Conservation (phyloP, 2,888 invertebrate genomes). For the Drosophila borealis region DNA sequence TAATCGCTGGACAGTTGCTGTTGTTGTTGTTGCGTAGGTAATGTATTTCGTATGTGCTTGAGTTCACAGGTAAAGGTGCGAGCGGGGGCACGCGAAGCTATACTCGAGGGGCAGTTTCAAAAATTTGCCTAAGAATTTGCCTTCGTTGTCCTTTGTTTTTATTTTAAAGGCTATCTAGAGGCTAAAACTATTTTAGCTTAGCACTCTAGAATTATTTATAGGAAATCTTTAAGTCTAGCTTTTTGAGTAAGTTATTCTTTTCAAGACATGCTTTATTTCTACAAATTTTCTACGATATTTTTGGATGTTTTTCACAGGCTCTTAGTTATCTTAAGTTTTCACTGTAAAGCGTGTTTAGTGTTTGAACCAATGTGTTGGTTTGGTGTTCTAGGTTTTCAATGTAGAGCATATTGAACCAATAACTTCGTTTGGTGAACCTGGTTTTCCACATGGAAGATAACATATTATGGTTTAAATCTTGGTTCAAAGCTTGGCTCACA, state of each 20-base stretch:
- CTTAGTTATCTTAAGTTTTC: too few species aligned
- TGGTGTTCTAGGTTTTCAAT: too few species aligned
- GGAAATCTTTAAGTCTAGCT: not conserved
- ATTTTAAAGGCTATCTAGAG: not conserved
- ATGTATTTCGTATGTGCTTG: constrained; percentile 37
- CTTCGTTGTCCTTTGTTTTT: not conserved
- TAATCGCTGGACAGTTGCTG: constrained; percentile 33
- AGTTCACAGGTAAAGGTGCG: constrained; percentile 9
- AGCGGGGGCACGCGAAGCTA: not conserved
- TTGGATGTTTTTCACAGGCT: not conserved
- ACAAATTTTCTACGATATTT: too few species aligned
- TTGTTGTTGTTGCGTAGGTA: constrained; percentile 8
- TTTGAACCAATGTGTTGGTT: too few species aligned
- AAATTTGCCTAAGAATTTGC: constrained; percentile 3
- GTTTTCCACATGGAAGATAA: too few species aligned
- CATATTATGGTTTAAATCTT: too few species aligned
- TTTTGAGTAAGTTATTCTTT: too few species aligned
- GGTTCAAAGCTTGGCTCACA: too few species aligned
- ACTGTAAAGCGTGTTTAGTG: too few species aligned
- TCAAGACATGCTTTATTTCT: too few species aligned
- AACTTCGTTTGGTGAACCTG: too few species aligned
- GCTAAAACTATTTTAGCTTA: not conserved
- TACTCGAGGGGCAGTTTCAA: constrained; percentile 4
- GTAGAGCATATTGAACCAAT: too few species aligned
- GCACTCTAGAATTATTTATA: not conserved